Percentiles rank a stretch among this genome's conserved stretches.
These are phyloP conservation scores for Melanaphis sacchari DNA, from an alignment of 1,140 invertebrate species.

Conservation along the genomic window DNA sequence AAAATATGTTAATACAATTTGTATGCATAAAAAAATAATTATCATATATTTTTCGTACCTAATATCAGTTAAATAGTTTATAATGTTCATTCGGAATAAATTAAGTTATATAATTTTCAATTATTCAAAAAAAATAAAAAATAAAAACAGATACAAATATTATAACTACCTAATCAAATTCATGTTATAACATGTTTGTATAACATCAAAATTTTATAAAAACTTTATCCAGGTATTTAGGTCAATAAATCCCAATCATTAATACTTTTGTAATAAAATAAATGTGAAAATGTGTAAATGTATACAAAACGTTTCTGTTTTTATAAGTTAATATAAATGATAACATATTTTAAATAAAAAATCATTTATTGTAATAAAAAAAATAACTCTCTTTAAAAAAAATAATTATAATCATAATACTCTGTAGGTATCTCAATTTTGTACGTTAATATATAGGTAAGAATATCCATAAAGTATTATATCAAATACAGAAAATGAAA, in stretches of 20 bases:
- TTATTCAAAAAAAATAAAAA: not conserved
- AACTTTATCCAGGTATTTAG: not conserved
- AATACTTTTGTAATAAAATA: not conserved
- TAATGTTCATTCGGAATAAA: not conserved
- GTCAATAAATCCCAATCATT: not conserved
- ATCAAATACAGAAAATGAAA: not conserved
- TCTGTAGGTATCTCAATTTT: not conserved
- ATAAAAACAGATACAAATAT: not conserved
- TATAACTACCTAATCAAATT: not conserved
- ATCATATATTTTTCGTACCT: too few species aligned
- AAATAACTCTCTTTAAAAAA: not conserved
- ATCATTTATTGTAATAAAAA: not conserved
- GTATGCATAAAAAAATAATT: too few species aligned
- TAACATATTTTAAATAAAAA: not conserved
- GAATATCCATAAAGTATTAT: too few species aligned
- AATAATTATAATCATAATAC: not conserved
- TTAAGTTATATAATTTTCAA: not conserved
- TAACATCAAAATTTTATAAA: not conserved
- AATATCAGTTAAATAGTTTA: not conserved
- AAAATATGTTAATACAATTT: not conserved
- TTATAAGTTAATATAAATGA: not conserved
- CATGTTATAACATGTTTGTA: not conserved
- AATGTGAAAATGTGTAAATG: not conserved
- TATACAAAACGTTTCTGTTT: not conserved
- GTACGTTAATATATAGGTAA: not conserved